phyloP scores from a whole-genome alignment of 2,888 invertebrate species.

The Clunio marinus region DNA sequence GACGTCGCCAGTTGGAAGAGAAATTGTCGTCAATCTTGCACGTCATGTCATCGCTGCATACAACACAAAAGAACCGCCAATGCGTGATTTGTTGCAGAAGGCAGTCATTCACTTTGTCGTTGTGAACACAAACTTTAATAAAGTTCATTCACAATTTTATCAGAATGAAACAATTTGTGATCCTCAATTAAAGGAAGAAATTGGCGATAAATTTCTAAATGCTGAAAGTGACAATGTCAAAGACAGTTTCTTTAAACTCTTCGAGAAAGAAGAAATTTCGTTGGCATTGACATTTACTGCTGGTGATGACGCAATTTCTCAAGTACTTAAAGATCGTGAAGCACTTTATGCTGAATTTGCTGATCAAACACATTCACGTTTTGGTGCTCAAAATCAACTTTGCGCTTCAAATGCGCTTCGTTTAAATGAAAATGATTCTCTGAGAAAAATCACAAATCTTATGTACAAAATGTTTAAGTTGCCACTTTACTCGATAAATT shows the following conservation, averaged over 20 bases:
- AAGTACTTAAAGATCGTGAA: constrained; percentile 24
- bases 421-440: constrained; percentile 29
- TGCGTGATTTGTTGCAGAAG: constrained; percentile 62
- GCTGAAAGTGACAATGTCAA: constrained; percentile 46
- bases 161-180: constrained; percentile 49
- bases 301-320: constrained; percentile 51
- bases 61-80: constrained; percentile 61
- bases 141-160: constrained; percentile 45
- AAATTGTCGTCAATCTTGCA: constrained; percentile 75
- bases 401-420: constrained; percentile 11
- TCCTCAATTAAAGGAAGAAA: constrained; percentile 53
- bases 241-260: constrained; percentile 58
- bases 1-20: constrained; percentile 78
- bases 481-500: constrained; percentile 65
- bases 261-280: constrained; percentile 66
- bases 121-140: constrained; percentile 46
- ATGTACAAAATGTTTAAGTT: constrained; percentile 61
- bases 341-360: constrained; percentile 38
- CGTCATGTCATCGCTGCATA: constrained; percentile 74
- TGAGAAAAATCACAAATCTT: constrained; percentile 54
- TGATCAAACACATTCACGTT: constrained; percentile 44
- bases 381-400: constrained; percentile 41
- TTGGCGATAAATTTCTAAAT: constrained; percentile 61
- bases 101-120: constrained; percentile 79
- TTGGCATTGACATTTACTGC: constrained; percentile 69